These are phyloP conservation scores for Metalampra italica DNA, from an alignment of 2,888 invertebrate species.

Conservation along the genomic window DNA sequence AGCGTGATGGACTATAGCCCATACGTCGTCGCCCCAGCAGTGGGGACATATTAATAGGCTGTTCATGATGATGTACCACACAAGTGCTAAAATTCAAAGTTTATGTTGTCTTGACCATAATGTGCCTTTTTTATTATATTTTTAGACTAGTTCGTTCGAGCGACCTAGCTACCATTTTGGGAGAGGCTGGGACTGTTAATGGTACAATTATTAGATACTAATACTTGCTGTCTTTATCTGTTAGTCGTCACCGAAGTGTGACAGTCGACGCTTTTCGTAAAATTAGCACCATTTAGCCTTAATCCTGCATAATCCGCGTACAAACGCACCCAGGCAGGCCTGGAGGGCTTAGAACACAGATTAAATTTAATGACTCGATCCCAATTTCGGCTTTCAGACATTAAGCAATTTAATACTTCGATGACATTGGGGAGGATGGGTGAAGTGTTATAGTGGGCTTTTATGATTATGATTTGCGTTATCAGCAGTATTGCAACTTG, in stretches of 20 bases:
- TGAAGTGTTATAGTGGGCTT: neutral
- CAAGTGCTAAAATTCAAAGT: too few species aligned
- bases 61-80: too few species aligned
- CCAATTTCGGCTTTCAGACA: constrained; percentile 51
- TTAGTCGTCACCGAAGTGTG: constrained; percentile 16
- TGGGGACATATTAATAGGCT: too few species aligned
- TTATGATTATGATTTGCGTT: constrained; percentile 1
- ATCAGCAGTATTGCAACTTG: neutral
- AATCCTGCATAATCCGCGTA: constrained; percentile 57
- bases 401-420: constrained; percentile 37
- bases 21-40: too few species aligned
- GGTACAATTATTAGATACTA: too few species aligned
- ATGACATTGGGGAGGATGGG: constrained; percentile 21
- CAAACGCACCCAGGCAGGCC: constrained; percentile 43
- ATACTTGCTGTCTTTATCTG: too few species aligned
- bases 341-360: constrained; percentile 63
- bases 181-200: too few species aligned
- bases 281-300: constrained; percentile 56
- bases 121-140: too few species aligned
- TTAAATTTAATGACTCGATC: constrained; percentile 65
- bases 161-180: too few species aligned
- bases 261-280: constrained; percentile 28
- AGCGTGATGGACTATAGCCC: too few species aligned
- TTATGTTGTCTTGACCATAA: too few species aligned
- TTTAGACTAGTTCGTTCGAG: too few species aligned